Evolutionary conservation across 2,113 vertebrate species (phyloP).

Genomic region (Ptilonorhynchus violaceus): DNA sequence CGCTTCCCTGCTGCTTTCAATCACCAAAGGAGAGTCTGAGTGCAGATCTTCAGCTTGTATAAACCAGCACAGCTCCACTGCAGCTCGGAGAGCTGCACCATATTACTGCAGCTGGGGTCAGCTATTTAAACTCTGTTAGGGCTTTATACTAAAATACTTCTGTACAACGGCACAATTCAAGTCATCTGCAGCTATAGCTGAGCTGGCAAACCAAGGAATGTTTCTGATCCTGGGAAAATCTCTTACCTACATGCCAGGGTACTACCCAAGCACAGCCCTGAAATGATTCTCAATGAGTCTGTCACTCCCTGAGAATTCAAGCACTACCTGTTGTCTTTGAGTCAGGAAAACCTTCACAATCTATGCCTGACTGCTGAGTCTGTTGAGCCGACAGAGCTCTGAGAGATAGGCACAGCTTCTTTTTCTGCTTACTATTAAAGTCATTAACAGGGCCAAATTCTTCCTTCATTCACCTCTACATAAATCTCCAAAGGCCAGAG

Average conservation of each 20-base stretch:
- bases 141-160: background rate
- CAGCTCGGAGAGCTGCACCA: background rate
- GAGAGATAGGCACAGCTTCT: background rate
- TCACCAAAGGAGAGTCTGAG: background rate
- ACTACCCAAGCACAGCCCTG: background rate
- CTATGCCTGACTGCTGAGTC: background rate
- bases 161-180: background rate
- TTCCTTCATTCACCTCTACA: background rate
- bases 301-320: background rate
- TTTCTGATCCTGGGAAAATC: background rate
- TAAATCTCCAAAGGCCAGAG: background rate
- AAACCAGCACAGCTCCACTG: background rate
- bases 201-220: background rate
- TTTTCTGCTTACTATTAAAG: background rate
- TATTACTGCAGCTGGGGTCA: background rate
- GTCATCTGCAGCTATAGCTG: background rate
- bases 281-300: background rate
- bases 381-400: background rate
- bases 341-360: background rate
- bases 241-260: background rate
- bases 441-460: background rate
- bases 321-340: background rate
- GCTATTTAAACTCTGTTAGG: background rate
- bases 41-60: background rate
- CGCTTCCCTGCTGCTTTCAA: background rate